phyloP scores from a whole-genome alignment of 2,888 invertebrate genomes.

The Campoplex capitator region DNA sequence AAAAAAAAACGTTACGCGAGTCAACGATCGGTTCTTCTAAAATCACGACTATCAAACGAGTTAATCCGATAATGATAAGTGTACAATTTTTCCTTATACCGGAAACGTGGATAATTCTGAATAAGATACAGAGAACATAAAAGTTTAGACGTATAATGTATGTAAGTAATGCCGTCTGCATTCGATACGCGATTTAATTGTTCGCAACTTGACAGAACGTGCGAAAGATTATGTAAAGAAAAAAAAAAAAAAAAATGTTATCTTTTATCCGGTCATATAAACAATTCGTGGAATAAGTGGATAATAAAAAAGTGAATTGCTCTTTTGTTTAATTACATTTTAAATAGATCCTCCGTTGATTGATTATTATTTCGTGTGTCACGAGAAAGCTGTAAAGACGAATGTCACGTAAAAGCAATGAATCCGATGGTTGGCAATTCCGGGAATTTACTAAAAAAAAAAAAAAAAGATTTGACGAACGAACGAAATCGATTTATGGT shows the following conservation, averaged over 20 bases:
- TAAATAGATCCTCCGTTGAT: background rate
- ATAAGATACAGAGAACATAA: constrained; percentile 9
- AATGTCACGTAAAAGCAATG: background rate
- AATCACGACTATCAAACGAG: background rate
- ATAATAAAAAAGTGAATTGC: background rate
- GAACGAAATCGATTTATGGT: background rate
- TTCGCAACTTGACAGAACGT: constrained; percentile 1
- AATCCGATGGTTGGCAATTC: background rate
- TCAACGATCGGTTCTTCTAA: background rate
- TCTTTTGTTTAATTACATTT: constrained; percentile 6
- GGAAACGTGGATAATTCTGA: constrained; percentile 5
- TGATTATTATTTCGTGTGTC: background rate
- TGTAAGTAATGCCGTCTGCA: background rate
- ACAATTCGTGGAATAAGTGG: background rate
- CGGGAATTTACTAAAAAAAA: background rate
- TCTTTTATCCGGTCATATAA: constrained; percentile 23
- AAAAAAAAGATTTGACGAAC: background rate
- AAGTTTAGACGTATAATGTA: background rate
- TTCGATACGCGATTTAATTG: constrained; percentile 8
- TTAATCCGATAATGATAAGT: constrained; percentile 3
- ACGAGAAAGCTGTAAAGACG: background rate
- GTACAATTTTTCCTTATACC: background rate
- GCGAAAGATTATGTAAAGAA: background rate
- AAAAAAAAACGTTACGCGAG: background rate
- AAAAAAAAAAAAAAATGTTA: background rate